Evolutionary conservation across 2,797 vertebrate species (phyloP).

Genomic region (Aselliscus stoliczkanus): DNA sequence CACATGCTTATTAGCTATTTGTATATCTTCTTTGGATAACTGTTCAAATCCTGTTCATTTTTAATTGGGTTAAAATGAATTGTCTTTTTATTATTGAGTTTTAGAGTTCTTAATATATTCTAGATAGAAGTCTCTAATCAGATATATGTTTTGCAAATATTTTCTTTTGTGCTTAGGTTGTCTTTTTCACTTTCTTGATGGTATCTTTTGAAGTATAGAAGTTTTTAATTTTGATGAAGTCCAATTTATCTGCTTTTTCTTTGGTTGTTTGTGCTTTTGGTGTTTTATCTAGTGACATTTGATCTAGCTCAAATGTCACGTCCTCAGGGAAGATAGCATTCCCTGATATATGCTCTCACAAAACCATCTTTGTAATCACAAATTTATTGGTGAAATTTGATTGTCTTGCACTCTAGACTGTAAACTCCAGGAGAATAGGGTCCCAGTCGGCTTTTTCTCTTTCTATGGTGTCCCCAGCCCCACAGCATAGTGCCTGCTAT

Average conservation of each 20-base stretch:
- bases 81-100: slow-evolving; percentile 34
- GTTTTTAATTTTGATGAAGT: neutral
- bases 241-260: neutral
- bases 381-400: neutral
- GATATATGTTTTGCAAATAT: neutral
- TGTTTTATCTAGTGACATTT: neutral
- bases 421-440: neutral
- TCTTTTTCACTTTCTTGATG: neutral
- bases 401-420: neutral
- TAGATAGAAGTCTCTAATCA: neutral
- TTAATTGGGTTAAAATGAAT: neutral
- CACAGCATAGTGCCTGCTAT: neutral
- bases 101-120: neutral
- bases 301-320: neutral
- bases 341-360: neutral
- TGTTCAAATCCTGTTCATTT: slow-evolving; percentile 1
- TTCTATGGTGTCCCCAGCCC: neutral
- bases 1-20: neutral
- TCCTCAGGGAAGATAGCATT: neutral
- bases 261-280: neutral
- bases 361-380: neutral
- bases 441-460: neutral
- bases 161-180: neutral
- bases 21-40: neutral
- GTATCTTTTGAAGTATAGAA: neutral